phyloP scores from a whole-genome alignment of 1,140 invertebrate genomes.

The Drosophila repleta region DNA sequence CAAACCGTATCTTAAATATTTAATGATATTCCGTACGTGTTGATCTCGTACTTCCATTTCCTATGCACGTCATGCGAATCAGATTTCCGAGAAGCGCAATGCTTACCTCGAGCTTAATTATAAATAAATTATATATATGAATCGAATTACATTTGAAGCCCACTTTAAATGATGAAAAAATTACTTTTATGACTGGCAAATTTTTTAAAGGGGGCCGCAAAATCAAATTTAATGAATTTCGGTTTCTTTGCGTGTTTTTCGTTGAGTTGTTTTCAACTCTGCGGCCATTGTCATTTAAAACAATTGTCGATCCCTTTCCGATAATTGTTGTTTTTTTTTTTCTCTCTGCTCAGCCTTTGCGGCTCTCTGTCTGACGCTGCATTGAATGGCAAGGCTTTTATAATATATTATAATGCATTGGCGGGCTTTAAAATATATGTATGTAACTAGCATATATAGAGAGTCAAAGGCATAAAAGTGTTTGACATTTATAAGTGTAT shows the following conservation, averaged over 20 bases:
- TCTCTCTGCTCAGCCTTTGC: background rate
- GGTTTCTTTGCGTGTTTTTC: background rate
- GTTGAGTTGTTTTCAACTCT: constrained; percentile 16
- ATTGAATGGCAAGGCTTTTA: background rate
- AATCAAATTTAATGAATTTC: background rate
- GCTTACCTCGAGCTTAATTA: too few relatives aligned
- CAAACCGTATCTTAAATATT: too few relatives aligned
- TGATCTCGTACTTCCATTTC: too few relatives aligned
- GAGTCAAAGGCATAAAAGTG: constrained; percentile 14
- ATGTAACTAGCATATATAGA: background rate
- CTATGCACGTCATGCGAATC: too few relatives aligned
- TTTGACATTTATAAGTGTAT: constrained; percentile 3
- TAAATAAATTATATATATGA: too few relatives aligned
- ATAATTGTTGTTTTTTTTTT: constrained; percentile 3
- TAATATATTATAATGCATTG: constrained; percentile 25
- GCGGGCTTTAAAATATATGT: background rate
- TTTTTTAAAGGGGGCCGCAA: too few relatives aligned
- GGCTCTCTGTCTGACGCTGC: background rate
- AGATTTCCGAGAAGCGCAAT: too few relatives aligned
- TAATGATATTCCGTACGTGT: too few relatives aligned
- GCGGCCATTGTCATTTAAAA: constrained; percentile 21
- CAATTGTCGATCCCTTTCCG: constrained; percentile 3
- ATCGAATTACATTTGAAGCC: too few relatives aligned
- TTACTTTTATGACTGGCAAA: too few relatives aligned
- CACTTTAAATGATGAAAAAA: too few relatives aligned